Evolutionary conservation across 2,113 vertebrate genomes (phyloP), one percentile per base, ranked within the genome.

Genomic region (Trichomycterus rosablanca): DNA sequence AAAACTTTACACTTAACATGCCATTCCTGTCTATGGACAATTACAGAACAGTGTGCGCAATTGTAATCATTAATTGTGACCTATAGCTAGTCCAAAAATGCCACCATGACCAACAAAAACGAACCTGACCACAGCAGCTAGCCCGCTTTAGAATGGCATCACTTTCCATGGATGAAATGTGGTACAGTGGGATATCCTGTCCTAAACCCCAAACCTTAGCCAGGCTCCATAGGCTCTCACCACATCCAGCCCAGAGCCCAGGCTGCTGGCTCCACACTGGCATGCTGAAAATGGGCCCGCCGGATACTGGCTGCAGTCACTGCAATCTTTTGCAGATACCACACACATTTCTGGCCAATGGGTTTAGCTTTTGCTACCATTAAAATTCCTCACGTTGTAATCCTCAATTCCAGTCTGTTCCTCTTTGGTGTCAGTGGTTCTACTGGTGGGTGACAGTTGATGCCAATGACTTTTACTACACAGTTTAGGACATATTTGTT

Each of bases 351-450:
- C 76, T 78, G 83, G 83, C 80, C 83, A 87, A 87, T 86, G 80
- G 82, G 84, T 81, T 88, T 89, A 90, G 91, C n/a, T n/a, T n/a
- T 90, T 91, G 89, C 82, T 83, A 82, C 84, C 79, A 89, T 91
- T 91, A 89, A 89, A 91, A 90, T 89, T 86, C 87, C 87, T 89
- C 83, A 89, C 87, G 86, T 83, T 88, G 86, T 68, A 91, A 87
- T 87, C 86, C 82, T 84, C 82, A 83, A 87, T 87, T 64, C 72
- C 72, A 83, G 84, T 89, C 66, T 82, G 82, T 83, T 81, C 82
- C 86, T 82, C 39, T 80, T 81, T 55, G 82, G 81, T 83, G 80
- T 32, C 34, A 85, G 83, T 81, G 83, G 79, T 77, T 76, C 74
- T 81, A 76, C 77, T 80, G 82, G 76, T 76, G 72, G 84, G n/a